Percentiles rank a stretch among this genome's conserved stretches.
These are phyloP conservation scores for Helostoma temminkii DNA, from an alignment of 2,797 vertebrate species.

Conservation along the genomic window DNA sequence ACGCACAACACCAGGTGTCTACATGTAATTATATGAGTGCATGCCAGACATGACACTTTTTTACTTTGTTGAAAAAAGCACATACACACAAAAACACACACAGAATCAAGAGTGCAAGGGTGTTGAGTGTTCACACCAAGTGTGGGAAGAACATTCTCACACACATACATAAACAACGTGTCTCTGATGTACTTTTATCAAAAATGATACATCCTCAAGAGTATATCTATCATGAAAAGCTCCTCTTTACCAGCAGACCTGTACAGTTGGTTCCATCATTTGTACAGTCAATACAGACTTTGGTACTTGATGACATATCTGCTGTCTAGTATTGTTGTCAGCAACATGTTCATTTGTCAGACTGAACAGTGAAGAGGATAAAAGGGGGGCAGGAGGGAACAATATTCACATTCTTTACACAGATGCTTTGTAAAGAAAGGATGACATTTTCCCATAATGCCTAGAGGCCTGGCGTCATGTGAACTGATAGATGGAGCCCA, in stretches of 20 bases:
- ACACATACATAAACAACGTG: constrained; percentile 39
- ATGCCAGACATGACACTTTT: constrained; percentile 68
- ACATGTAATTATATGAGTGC: constrained; percentile 71
- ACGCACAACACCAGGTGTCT: constrained; percentile 71
- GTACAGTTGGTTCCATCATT: constrained; percentile 52
- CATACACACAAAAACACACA: constrained; percentile 33
- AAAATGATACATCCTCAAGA: constrained; percentile 36
- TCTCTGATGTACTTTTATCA: constrained; percentile 52
- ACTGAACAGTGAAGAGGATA: constrained; percentile 52
- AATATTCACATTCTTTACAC: constrained; percentile 65
- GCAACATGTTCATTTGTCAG: constrained; percentile 68
- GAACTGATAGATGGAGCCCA: constrained; percentile 62
- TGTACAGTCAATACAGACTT: constrained; percentile 39
- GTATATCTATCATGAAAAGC: constrained; percentile 34
- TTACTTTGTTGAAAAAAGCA: constrained; percentile 42
- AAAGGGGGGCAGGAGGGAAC: constrained; percentile 54
- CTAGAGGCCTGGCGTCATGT: constrained; percentile 45
- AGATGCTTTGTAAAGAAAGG: constrained; percentile 64
- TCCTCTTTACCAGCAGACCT: constrained; percentile 23
- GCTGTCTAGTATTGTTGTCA: constrained; percentile 66
- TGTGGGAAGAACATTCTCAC: constrained; percentile 72
- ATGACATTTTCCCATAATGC: constrained; percentile 71
- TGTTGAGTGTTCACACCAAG: constrained; percentile 74
- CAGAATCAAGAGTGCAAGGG: constrained; percentile 58
- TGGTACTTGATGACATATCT: constrained; percentile 69